A percentile compares a stretch with the other conserved stretches of the same genome.
Conservation (phyloP, 2,113 vertebrate species). For the Egretta garzetta region DNA sequence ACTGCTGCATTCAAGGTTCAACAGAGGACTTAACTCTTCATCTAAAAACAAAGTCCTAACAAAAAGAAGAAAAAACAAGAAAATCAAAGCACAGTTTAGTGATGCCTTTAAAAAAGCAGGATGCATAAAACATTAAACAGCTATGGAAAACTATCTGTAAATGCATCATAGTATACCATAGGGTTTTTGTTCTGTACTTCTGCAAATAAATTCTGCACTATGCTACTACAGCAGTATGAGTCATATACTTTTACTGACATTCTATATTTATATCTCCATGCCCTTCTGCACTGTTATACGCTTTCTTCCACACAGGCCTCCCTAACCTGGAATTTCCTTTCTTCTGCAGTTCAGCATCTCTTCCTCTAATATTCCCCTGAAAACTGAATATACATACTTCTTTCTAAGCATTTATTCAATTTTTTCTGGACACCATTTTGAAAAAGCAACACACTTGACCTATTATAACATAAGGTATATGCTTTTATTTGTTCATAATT, state of each 20-base stretch:
- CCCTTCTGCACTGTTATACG: constrained; percentile 28
- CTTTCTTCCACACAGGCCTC: not conserved
- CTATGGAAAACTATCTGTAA: constrained; percentile 30
- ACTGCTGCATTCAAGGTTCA: constrained; percentile 66
- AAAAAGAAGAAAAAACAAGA: not conserved
- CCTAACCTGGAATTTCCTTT: constrained; percentile 9
- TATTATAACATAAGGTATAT: not conserved
- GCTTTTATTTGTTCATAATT: not conserved
- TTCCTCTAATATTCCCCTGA: not conserved
- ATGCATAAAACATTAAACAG: constrained; percentile 57
- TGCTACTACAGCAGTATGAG: constrained; percentile 62
- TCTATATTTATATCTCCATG: constrained; percentile 55
- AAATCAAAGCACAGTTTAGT: constrained; percentile 22
- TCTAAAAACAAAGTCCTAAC: constrained; percentile 32
- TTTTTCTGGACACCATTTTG: not conserved
- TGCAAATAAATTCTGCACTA: constrained; percentile 62
- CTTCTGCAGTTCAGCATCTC: not conserved
- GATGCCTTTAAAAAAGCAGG: not conserved
- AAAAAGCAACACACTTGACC: not conserved
- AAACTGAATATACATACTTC: not conserved
- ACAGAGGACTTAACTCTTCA: constrained; percentile 56
- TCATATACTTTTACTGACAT: constrained; percentile 49
- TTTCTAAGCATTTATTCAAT: not conserved
- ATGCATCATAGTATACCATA: constrained; percentile 39
- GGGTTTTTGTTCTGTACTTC: constrained; percentile 49